Conservation (phyloP, 1,140 invertebrate genomes). For the Megathymus violae region DNA sequence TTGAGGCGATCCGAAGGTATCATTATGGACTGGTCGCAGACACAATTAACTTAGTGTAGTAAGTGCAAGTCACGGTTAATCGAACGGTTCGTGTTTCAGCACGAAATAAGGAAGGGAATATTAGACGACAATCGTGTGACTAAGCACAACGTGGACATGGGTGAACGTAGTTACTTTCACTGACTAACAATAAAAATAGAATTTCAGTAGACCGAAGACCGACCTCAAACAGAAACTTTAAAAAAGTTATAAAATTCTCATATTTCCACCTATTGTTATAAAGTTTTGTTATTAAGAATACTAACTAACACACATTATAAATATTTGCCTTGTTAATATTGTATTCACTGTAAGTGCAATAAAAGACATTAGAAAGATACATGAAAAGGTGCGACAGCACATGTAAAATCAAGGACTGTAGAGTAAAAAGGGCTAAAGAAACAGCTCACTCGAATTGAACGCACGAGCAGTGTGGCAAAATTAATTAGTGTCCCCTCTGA, state of each 20-base stretch:
- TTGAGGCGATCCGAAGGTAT: conserved; percentile 45
- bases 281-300: too few relatives aligned
- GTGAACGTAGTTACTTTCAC: conserved; percentile 2
- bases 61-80: conserved; percentile 75
- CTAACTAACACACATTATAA: too few relatives aligned
- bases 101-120: conserved; percentile 62
- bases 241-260: too few relatives aligned
- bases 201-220: too few relatives aligned
- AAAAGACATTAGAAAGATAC: too few relatives aligned
- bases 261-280: too few relatives aligned
- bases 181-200: neutral
- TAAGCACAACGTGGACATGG: conserved; percentile 56
- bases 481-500: conserved; percentile 76
- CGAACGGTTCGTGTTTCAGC: conserved; percentile 69
- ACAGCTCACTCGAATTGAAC: conserved; percentile 65
- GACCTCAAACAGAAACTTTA: too few relatives aligned
- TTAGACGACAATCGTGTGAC: conserved; percentile 57
- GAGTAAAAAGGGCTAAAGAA: conserved; percentile 57
- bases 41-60: conserved; percentile 71
- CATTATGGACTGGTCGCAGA: conserved; percentile 43
- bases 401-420: conserved; percentile 43
- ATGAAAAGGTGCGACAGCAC: too few relatives aligned
- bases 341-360: too few relatives aligned
- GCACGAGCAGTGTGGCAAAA: conserved; percentile 65
- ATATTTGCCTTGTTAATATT: too few relatives aligned